phyloP scores from a whole-genome alignment of 1,140 invertebrate species.

The Zaprionus nigranus region DNA sequence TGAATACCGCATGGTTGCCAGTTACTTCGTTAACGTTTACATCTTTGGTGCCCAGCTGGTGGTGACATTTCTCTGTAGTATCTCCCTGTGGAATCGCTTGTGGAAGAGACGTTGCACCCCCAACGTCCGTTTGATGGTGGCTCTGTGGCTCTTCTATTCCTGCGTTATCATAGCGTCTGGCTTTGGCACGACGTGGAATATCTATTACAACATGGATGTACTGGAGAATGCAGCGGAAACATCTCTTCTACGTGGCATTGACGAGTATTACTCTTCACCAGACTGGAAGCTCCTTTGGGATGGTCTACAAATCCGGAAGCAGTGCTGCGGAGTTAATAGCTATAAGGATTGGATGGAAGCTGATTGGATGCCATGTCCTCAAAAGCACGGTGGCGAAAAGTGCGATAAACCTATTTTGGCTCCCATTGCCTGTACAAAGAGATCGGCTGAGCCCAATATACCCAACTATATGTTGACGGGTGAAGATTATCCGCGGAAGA shows the following conservation, averaged over 20 bases:
- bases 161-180: constrained; percentile 69
- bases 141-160: constrained; percentile 72
- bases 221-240: constrained; percentile 57
- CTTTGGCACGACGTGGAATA: constrained; percentile 57
- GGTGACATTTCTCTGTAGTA: constrained; percentile 63
- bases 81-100: constrained; percentile 67
- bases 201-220: constrained; percentile 50
- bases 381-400: neutral
- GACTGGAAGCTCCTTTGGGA: constrained; percentile 83
- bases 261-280: constrained; percentile 74
- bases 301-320: constrained; percentile 62
- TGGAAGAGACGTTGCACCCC: constrained; percentile 70
- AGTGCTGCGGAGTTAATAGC: constrained; percentile 75
- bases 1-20: constrained; percentile 52
- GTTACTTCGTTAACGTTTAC: constrained; percentile 63
- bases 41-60: constrained; percentile 61
- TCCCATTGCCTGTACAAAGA: constrained; percentile 72
- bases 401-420: constrained; percentile 41
- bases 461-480: constrained; percentile 27
- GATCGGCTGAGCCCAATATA: constrained; percentile 22
- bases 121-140: constrained; percentile 63
- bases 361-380: constrained; percentile 65
- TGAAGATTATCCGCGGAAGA: constrained; percentile 1
- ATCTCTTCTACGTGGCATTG: constrained; percentile 68
- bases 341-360: constrained; percentile 81